Percentiles rank a stretch among this genome's conserved stretches.
Evolutionary conservation across 2,797 vertebrate species (phyloP).

Genomic region (Leuciscus waleckii): DNA sequence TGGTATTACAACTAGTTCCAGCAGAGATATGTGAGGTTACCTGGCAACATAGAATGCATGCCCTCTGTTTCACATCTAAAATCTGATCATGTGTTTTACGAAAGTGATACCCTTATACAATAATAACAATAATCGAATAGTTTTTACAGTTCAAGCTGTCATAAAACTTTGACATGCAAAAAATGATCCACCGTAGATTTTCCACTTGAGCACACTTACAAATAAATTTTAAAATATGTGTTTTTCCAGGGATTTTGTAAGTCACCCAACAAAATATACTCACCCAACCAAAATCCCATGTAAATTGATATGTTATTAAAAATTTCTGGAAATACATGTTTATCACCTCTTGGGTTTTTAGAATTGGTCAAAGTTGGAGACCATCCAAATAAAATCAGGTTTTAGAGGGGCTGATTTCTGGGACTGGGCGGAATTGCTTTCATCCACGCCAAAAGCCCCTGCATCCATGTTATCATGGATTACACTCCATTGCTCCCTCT

Average conservation of each 20-base stretch:
- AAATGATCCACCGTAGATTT: constrained; percentile 28
- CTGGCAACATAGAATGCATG: constrained; percentile 40
- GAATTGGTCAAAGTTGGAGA: constrained; percentile 58
- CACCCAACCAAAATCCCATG: constrained; percentile 46
- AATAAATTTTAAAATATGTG: constrained; percentile 48
- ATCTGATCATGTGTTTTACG: background rate
- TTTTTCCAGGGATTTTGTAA: constrained; percentile 48
- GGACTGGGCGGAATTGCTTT: constrained; percentile 69
- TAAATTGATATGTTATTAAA: constrained; percentile 63
- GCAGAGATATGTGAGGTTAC: constrained; percentile 20
- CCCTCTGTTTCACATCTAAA: constrained; percentile 20
- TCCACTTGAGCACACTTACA: constrained; percentile 21
- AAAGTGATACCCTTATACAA: constrained; percentile 7
- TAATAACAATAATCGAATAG: background rate
- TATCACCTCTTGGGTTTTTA: constrained; percentile 57
- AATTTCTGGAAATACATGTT: constrained; percentile 52
- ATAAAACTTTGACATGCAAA: constrained; percentile 19
- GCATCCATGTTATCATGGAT: constrained; percentile 66
- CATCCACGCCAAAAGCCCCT: constrained; percentile 69
- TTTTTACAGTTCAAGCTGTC: background rate
- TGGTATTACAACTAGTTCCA: constrained; percentile 28
- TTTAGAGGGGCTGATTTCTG: constrained; percentile 63
- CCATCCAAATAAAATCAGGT: constrained; percentile 58
- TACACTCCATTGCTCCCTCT: constrained; percentile 69
- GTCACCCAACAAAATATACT: constrained; percentile 40